Conservation (phyloP, 2,113 vertebrate genomes). For the Dromaius novaehollandiae region DNA sequence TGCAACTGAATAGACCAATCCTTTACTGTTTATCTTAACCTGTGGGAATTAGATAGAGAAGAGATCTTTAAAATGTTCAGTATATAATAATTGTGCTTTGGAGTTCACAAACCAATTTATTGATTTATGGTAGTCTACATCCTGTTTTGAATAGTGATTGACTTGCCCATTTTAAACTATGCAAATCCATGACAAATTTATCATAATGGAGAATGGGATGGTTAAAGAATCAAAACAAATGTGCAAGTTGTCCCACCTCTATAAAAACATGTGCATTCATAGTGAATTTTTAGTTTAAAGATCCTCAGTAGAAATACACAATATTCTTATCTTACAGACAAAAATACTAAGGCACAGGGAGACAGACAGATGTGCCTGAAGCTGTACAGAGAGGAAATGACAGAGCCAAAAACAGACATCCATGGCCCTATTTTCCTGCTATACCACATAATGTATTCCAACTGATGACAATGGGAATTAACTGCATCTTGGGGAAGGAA, state of each 20-base stretch:
- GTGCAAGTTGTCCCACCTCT: not conserved
- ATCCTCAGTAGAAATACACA: not conserved
- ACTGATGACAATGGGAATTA: not conserved
- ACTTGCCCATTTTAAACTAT: not conserved
- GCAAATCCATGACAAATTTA: not conserved
- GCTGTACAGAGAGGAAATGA: not conserved
- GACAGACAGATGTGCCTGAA: not conserved
- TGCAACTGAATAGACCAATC: constrained; percentile 92
- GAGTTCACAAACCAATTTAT: not conserved
- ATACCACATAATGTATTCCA: not conserved
- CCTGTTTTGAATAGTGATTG: not conserved
- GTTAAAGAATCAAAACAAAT: not conserved
- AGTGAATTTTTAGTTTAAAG: not conserved
- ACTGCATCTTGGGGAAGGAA: not conserved
- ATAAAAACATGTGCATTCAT: not conserved
- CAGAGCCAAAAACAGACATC: not conserved
- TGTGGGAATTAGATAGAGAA: constrained; percentile 51
- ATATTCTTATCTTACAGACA: not conserved
- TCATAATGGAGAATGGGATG: not conserved
- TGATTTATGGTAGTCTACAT: not conserved
- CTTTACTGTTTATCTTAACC: constrained; percentile 96
- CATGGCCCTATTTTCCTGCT: not conserved
- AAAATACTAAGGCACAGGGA: not conserved
- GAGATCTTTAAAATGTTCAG: not conserved
- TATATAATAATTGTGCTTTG: not conserved